Conservation (phyloP, 2,113 vertebrate species). For the Falcunculus frontatus region DNA sequence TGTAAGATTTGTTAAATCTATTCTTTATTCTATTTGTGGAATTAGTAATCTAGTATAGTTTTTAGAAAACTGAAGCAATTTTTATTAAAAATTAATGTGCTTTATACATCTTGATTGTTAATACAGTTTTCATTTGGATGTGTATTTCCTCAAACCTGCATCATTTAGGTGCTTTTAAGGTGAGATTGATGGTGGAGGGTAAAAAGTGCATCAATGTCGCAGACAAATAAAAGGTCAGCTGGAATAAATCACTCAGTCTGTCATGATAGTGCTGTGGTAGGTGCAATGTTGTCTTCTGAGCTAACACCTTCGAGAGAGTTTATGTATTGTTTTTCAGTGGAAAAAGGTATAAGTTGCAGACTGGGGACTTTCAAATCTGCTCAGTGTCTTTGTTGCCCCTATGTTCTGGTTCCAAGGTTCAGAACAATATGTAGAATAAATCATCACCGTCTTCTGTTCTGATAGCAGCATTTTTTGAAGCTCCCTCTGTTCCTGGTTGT, state of each 20-base stretch:
- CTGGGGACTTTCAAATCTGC: rapidly evolving
- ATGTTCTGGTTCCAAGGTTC: neutral
- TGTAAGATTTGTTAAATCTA: neutral
- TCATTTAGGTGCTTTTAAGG: neutral
- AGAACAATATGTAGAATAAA: neutral
- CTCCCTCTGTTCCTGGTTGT: rapidly evolving
- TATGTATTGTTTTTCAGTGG: neutral
- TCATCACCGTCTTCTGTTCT: neutral
- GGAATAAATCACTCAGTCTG: neutral
- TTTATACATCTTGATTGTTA: neutral
- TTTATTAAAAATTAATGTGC: neutral
- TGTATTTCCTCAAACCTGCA: neutral
- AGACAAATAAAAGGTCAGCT: neutral
- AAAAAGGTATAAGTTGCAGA: neutral
- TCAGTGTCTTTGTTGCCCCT: neutral
- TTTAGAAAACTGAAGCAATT: neutral
- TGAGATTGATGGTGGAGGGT: too few relatives aligned
- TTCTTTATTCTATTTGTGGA: neutral
- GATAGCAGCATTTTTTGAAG: neutral
- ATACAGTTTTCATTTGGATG: neutral
- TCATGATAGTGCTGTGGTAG: neutral
- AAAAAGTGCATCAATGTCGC: neutral
- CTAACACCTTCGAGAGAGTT: neutral
- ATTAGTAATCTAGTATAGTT: neutral
- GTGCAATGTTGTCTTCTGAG: neutral